phyloP scores from a whole-genome alignment of 1,140 invertebrate genomes.

The Chrysoperla carnea region DNA sequence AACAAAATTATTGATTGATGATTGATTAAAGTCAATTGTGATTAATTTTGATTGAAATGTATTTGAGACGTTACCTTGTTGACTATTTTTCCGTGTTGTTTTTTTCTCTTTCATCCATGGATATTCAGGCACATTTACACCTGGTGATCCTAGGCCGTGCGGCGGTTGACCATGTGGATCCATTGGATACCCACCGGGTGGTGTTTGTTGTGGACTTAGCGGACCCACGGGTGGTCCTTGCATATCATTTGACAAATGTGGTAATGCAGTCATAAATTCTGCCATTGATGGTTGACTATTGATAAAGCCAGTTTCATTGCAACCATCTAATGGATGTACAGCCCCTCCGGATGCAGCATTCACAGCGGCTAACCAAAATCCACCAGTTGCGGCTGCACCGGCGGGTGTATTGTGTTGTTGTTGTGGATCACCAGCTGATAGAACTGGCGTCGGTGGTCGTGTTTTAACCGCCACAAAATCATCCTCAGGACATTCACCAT shows the following conservation, averaged over 20 bases:
- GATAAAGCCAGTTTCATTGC: constrained; percentile 72
- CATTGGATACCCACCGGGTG: constrained; percentile 30
- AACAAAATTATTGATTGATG: background rate
- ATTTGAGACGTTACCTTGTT: constrained; percentile 57
- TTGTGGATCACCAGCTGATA: constrained; percentile 7
- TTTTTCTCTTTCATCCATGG: constrained; percentile 98
- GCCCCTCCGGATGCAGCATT: constrained; percentile 12
- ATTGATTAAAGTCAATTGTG: background rate
- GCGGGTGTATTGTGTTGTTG: constrained; percentile 2
- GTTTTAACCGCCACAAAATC: constrained; percentile 23
- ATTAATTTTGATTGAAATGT: background rate
- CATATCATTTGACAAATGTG: constrained; percentile 42
- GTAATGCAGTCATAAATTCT: constrained; percentile 72
- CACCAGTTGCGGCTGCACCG: constrained; percentile 15
- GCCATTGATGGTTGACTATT: constrained; percentile 86
- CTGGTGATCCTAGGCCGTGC: constrained; percentile 37
- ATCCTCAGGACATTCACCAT: constrained; percentile 10
- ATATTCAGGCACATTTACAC: constrained; percentile 76
- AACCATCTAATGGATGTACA: constrained; percentile 16
- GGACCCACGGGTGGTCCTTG: constrained; percentile 24
- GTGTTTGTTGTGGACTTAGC: constrained; percentile 32
- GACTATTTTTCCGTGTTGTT: constrained; percentile 71
- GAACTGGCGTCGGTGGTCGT: constrained; percentile 21
- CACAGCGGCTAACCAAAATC: constrained; percentile 22
- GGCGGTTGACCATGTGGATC: constrained; percentile 40